phyloP scores from a whole-genome alignment of 2,888 invertebrate species.

The Muscina levida region DNA sequence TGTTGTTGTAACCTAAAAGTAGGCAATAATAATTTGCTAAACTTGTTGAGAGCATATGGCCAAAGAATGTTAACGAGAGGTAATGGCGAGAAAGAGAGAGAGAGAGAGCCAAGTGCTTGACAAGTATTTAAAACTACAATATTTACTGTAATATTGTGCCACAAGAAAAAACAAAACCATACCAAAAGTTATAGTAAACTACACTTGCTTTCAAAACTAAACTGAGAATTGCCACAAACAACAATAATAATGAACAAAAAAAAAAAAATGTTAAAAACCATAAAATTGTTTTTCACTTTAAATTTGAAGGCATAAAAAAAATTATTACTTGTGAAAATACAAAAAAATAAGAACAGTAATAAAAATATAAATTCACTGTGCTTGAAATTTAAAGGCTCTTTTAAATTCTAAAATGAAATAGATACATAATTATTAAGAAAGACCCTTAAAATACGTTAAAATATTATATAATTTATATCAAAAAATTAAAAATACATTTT shows the following conservation, averaged over 20 bases:
- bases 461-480: no score
- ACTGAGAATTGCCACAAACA: constrained; percentile 42
- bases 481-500: no score
- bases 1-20: constrained; percentile 57
- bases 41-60: constrained; percentile 30
- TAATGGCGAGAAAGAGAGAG: not conserved
- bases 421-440: no score
- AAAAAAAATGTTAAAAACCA: not conserved
- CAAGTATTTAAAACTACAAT: no score
- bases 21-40: constrained; percentile 56
- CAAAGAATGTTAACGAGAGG: not conserved
- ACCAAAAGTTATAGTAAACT: constrained; percentile 51
- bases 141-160: constrained; percentile 33
- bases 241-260: constrained; percentile 25
- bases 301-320: no score
- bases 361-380: no score
- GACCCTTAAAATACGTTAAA: no score
- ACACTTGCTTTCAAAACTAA: constrained; percentile 57
- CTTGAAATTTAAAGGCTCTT: no score
- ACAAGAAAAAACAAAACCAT: constrained; percentile 44
- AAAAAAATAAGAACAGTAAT: no score
- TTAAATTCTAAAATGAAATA: no score
- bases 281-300: no score
- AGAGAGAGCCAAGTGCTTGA: not conserved
- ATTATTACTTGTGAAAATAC: no score